Percentiles rank a stretch among this genome's conserved stretches.
Evolutionary conservation across 2,797 vertebrate species (phyloP).

Genomic region (Loris lydekkerianus): DNA sequence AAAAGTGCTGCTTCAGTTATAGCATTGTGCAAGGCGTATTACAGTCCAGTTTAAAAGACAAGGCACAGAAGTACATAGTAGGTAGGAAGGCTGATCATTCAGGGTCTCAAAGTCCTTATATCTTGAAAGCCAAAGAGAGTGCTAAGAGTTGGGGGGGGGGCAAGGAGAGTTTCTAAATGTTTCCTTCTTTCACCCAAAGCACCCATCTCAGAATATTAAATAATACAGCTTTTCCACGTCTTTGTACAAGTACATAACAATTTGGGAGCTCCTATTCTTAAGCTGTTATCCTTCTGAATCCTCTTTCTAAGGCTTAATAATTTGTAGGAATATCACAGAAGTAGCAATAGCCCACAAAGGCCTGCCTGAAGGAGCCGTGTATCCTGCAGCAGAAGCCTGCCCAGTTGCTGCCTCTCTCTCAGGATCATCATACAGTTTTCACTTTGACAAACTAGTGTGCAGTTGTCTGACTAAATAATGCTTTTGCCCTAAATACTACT

Average conservation of each 20-base stretch:
- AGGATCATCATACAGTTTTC: conserved; percentile 54
- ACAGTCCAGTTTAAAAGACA: conserved; percentile 36
- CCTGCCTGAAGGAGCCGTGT: conserved; percentile 61
- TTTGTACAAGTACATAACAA: conserved; percentile 5
- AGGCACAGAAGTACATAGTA: not conserved
- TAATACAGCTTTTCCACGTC: conserved; percentile 40
- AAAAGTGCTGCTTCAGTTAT: not conserved
- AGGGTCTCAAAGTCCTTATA: not conserved
- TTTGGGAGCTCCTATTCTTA: conserved; percentile 47
- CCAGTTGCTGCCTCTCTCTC: conserved; percentile 16
- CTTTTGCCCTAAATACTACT: not conserved
- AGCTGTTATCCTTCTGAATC: conserved; percentile 29
- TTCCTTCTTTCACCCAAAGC: not conserved
- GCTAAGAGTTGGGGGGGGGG: not conserved
- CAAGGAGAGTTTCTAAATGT: not conserved
- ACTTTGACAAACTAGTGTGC: conserved; percentile 72
- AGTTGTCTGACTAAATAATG: conserved; percentile 72
- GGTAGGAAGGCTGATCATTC: not conserved
- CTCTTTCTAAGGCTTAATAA: conserved; percentile 69
- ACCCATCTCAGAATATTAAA: conserved; percentile 2
- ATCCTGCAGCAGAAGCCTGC: not conserved
- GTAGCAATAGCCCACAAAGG: conserved; percentile 51
- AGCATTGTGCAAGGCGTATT: not conserved
- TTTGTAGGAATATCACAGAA: conserved; percentile 51
- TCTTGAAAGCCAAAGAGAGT: not conserved